Conservation (phyloP, 2,888 invertebrate genomes). For the Vanessa cardui region DNA sequence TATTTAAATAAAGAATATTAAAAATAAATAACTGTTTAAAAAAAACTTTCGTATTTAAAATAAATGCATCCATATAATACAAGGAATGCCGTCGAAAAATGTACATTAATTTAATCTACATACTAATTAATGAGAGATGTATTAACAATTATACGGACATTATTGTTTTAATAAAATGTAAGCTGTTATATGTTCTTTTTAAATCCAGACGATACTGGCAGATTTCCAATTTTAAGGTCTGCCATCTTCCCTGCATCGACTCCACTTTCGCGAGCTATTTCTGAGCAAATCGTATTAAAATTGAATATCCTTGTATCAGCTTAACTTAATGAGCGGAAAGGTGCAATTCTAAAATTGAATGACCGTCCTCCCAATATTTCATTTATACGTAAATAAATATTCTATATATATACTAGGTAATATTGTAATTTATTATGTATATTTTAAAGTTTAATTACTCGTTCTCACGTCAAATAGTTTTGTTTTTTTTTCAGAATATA, state of each 20-base stretch:
- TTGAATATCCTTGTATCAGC: constrained; percentile 26
- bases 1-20: no score
- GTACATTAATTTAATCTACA: neutral
- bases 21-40: no score
- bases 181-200: constrained; percentile 18
- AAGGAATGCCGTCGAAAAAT: neutral
- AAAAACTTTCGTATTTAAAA: no score
- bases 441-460: no score
- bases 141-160: neutral
- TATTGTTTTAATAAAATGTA: constrained; percentile 8
- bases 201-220: constrained; percentile 18
- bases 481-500: no score
- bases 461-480: no score
- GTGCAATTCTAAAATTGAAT: neutral
- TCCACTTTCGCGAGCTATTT: constrained; percentile 12
- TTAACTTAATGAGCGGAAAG: constrained; percentile 22
- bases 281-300: constrained; percentile 19
- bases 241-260: constrained; percentile 23
- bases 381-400: neutral
- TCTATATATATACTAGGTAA: no score
- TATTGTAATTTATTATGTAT: no score
- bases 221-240: constrained; percentile 16
- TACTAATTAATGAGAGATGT: neutral
- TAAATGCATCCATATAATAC: no score
- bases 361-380: neutral